Percentiles rank a stretch among this genome's conserved stretches.
Conservation (phyloP, 2,113 vertebrate genomes). For the Saccopteryx bilineata region DNA sequence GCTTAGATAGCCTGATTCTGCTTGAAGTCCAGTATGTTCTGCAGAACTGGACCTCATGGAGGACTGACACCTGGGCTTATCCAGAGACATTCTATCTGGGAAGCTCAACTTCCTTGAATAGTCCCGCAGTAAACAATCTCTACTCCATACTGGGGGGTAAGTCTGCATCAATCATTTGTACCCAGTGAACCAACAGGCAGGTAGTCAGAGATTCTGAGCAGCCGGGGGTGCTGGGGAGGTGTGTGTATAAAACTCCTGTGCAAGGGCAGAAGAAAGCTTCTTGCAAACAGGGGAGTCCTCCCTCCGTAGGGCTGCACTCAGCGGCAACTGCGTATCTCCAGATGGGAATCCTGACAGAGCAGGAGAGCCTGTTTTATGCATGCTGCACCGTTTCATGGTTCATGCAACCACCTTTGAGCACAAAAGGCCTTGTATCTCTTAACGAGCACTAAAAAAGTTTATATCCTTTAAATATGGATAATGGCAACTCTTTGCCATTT, state of each 20-base stretch:
- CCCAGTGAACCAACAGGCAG: background rate
- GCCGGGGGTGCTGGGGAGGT: background rate
- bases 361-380: background rate
- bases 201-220: background rate
- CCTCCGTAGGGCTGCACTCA: background rate
- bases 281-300: background rate
- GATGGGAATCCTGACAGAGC: background rate
- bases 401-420: background rate
- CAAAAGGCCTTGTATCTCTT: background rate
- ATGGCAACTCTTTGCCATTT: background rate
- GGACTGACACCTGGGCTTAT: background rate
- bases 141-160: background rate
- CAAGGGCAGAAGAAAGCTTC: background rate
- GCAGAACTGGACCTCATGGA: background rate
- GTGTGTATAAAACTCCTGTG: too few relatives aligned
- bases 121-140: background rate
- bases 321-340: background rate
- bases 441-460: background rate
- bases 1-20: background rate
- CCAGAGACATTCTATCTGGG: background rate
- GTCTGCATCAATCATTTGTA: background rate
- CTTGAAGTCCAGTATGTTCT: background rate
- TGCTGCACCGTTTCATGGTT: background rate
- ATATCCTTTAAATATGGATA: background rate
- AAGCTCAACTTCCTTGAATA: background rate